Evolutionary conservation across 2,113 vertebrate species (phyloP).

Genomic region (Megaceryle torquata): DNA sequence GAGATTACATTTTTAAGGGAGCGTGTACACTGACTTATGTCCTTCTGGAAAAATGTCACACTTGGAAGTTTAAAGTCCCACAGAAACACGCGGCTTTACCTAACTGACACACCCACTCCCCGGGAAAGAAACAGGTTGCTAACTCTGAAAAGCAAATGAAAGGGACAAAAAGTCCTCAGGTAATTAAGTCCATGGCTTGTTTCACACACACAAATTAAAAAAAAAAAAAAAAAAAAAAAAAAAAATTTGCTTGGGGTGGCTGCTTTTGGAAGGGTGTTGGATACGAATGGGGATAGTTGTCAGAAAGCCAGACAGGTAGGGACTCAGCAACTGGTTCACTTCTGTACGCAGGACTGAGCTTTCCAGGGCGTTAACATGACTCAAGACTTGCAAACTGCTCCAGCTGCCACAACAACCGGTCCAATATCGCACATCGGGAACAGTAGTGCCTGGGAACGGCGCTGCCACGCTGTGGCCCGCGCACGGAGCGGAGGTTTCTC

Average conservation of each 20-base stretch:
- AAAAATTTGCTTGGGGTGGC: not conserved
- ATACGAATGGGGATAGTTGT: not conserved
- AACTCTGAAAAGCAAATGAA: not conserved
- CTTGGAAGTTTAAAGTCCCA: conserved; percentile 43
- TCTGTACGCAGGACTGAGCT: not conserved
- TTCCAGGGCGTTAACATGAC: rapidly evolving
- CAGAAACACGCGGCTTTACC: not conserved
- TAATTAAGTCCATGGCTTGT: not conserved
- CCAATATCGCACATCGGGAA: rapidly evolving
- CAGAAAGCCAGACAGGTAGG: not conserved
- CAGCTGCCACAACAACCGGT: not conserved
- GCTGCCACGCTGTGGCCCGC: not conserved
- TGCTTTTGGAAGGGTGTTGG: not conserved
- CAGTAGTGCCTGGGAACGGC: rapidly evolving
- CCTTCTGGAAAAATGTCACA: not conserved
- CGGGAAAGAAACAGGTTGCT: not conserved
- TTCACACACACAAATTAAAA: not conserved
- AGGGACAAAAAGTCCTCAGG: not conserved
- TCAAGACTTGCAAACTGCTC: rapidly evolving
- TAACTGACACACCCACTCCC: not conserved
- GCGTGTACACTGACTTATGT: rapidly evolving
- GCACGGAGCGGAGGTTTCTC: not conserved
- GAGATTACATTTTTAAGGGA: not conserved
- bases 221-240: not conserved
- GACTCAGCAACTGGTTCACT: not conserved